Evolutionary conservation across 2,797 vertebrate genomes (phyloP), one percentile per base, ranked within the genome.

Genomic region (Buceros bicornis): DNA sequence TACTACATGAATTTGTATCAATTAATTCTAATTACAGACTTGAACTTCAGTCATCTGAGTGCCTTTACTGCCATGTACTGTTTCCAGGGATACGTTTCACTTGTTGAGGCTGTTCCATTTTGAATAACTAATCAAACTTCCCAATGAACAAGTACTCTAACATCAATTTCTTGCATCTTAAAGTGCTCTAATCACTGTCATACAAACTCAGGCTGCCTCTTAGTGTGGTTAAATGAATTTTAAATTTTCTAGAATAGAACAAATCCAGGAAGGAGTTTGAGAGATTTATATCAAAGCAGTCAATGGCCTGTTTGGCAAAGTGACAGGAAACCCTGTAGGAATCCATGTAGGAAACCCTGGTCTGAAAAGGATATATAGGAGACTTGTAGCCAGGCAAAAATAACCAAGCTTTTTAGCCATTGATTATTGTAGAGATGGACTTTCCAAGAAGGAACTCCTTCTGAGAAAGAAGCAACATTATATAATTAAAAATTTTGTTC

Each of bases 81-180:
- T 83, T 94, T 71, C 91, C 89, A 91, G 89, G 76, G 69, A 57
- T 81, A 77, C 53, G 12, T 74, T 77, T 64, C 57, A 25, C 69
- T 67, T 74, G 20, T 67, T 78, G 65, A 37, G 93, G 37, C 28
- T 86, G 50, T 47, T 95, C 85, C 88, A 85, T 95, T 95, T 97
- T 87, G 93, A 91, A 94, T 93, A 91, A 80, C 85, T 71, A 94
- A 94, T 96, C 87, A 95, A 83, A 78, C 57, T 82, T 86, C 79
- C 37, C 45, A 58, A 65, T 90, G 90, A 95, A 72, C 42, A 71
- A 91, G n/a, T 54, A 64, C 29, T 83, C 9, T 31, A 87, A 77
- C 43, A 66, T 73, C 61, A 91, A 43, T 81, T 61, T 91, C 48
- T 95, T 81, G 37, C 80, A 54, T 94, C 54, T 79, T 81, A 43